Conservation (phyloP, 2,113 vertebrate species). For the Oncorhynchus nerka region DNA sequence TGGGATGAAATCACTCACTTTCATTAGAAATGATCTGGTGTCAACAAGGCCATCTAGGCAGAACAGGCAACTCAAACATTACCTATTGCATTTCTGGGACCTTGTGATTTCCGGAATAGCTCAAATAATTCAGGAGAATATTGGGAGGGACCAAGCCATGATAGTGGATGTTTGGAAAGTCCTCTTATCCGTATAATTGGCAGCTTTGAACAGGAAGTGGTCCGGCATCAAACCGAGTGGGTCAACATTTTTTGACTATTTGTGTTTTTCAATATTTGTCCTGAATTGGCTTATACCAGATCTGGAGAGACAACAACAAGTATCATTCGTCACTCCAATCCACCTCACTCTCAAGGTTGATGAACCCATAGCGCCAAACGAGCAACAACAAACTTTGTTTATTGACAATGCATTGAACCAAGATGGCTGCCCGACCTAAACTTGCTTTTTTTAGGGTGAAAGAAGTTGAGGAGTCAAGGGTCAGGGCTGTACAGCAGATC, state of each 20-base stretch:
- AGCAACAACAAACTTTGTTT: constrained; percentile 47
- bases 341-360: constrained; percentile 28
- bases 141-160: too few species aligned
- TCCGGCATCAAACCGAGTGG: neutral
- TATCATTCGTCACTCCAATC: constrained; percentile 24
- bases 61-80: constrained; percentile 17
- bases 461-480: too few species aligned
- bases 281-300: too few species aligned
- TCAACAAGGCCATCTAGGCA: neutral
- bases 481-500: too few species aligned
- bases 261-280: neutral
- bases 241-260: constrained; percentile 1
- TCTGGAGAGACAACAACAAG: neutral
- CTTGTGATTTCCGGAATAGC: constrained; percentile 13
- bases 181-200: neutral
- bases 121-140: constrained; percentile 3
- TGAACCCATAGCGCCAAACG: constrained; percentile 35
- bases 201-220: neutral
- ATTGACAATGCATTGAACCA: constrained; percentile 18
- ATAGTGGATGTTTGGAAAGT: neutral
- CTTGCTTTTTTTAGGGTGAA: too few species aligned
- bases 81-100: neutral
- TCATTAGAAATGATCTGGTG: constrained; percentile 42
- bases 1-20: constrained; percentile 24
- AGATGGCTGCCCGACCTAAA: constrained; percentile 19